Base-by-base conservation (phyloP, 2,113 vertebrate genomes). In the Prolemur simus region DNA sequence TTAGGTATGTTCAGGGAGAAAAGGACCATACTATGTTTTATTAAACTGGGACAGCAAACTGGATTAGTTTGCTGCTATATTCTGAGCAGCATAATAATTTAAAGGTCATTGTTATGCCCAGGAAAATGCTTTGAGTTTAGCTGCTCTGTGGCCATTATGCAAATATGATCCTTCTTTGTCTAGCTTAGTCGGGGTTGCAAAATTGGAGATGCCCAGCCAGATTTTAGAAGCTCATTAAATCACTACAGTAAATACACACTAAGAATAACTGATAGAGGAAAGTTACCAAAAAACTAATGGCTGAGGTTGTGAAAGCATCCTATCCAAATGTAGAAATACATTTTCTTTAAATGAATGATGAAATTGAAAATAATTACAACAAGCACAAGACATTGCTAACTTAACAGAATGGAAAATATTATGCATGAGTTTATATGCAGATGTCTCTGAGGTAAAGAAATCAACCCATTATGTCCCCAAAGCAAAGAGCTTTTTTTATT, bases 161-260 rank as follows among this genome's bases (percentile, higher is more conserved):
- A 86, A 94, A 90, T 89, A 60, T 0, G 1, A 74, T 29, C 23
- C 90, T 92, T 85, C 71, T 87, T 95, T 92, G 52, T 93, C 88
- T 64, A 97, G 89, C 58, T 76, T 47, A 37, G 77, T 81, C 89
- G 97, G 64, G 69, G 87, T 92, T 96, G 63, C 23, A 87, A 93
- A 97, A 97, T 92, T 52, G 80, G 15, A 92, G 96, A 68, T 94
- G 77, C 76, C 18, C 64, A 85, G 3, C 0, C 73, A 45, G 91
- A 69, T 96, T 89, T 96, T 95, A 86, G 81, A 97, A 98, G 86
- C 45, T 97, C 60, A 73, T 66, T 54, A 81, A 96, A 89, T 98
- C 97, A 94, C 45, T 23, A 49, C 39, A 94, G 42, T 71, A 93
- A 96, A 97, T 68, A 68, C 29, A 95, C 96, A 74, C 52, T 37